Base-by-base conservation (phyloP, 2,113 vertebrate genomes). In the Anoura caudifer region DNA sequence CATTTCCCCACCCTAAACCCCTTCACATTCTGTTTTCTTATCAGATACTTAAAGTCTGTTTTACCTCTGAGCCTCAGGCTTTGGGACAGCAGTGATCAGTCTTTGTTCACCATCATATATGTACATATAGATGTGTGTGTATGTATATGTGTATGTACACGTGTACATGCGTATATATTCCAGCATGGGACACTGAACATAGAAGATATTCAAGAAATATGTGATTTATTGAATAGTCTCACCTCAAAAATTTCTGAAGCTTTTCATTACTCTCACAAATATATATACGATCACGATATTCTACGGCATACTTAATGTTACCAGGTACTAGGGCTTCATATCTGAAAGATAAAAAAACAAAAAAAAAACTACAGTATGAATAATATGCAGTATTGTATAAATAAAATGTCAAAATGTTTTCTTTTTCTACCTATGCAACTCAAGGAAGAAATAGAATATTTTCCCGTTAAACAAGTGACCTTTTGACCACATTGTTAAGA, bases 301-400 rank as follows among this genome's bases (percentile, higher is more conserved):
- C 99, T 59, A 98, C 98, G 93, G 99, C 99, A 97, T 98, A 98
- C 52, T 99, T 98, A 0, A 95, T 97, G 59, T 98, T 98, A 95
- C 99, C 99, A 98, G 97, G 99, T 93, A 99, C 98, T 87, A 99
- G 97, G 56, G 99, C 99, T 98, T 99, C 99, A 85, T 99, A 99
- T 94, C 99, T 99, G 94, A 94, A 87, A 97, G 72, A 73, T 0
- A 4, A 75, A 97, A 52, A 90, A 96, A 89, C 52, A 54, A 96
- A 87, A n/a, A 97, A 54, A 88, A 95, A 90, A 9, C 11, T 65
- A 31, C 1, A 43, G 36, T 67, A 67, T 75, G 50, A 87, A 76
- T 85, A 81, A 63, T 43, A 61, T 59, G 5, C 14, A 92, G 38
- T 31, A 11, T 5, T 73, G 3, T 69, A 7, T 72, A 84, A 84